Base-by-base conservation (phyloP, 2,113 vertebrate species). In the Forbesichthys agassizii region DNA sequence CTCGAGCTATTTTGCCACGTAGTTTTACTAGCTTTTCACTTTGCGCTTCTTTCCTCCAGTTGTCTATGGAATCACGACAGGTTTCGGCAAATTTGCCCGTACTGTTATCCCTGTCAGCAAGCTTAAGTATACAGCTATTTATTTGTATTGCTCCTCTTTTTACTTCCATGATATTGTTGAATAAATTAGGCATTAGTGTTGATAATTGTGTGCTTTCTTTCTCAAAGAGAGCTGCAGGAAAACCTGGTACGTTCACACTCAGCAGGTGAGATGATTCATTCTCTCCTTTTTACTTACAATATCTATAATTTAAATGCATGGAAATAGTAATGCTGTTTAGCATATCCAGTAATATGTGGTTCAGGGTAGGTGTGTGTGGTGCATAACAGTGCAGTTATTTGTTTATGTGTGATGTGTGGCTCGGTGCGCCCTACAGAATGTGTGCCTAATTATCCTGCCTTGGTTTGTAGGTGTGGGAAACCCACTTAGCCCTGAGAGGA, bases 201-300 rank as follows among this genome's bases (percentile, higher is more conserved):
- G 33, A 11, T 54, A 47, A 61, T 48, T 71, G 33, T 64, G 20
- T 47, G n/a, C 60, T 77, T 81, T 72, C 84, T 69, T 48, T 73
- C 20, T 70, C 74, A 11, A 71, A 99, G 98, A 69, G 97, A 99
- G 80, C 95, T 99, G 67, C 98, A 99, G 75, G 92, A 97, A 85
- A 99, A 99, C 86, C 86, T 99, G 81, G 93, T 99, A 53, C 95
- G 98, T n/a, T 99, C 98, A 0, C 96, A 98, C 86, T 96, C 98
- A 61, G 94, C 98, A 92, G 98, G 98, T 99, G 91, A 69, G 66
- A 48, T 64, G 36, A 33, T 3, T 42, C 1, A 42, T 42, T 42
- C 36, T 42, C 36, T 42, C 4, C 4, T 42, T 42, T 42, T 42
- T 42, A 8, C 36, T 42, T 42, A 42, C 36, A 42, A 42, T 42